Conservation (phyloP, 2,797 vertebrate species). For the Rachycentron canadum region DNA sequence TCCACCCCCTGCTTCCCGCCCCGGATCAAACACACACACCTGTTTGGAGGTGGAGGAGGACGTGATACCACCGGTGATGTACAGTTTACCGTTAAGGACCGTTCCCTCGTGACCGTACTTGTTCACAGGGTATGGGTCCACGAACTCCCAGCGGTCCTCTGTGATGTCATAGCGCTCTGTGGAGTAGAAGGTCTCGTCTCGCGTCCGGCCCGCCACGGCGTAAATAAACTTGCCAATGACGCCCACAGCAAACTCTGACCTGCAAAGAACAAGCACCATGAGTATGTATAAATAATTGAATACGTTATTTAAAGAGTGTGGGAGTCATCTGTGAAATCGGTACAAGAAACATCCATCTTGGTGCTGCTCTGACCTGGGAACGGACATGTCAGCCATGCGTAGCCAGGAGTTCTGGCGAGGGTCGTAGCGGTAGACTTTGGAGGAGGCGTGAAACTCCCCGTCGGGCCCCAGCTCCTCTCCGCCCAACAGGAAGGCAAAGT, state of each 20-base stretch:
- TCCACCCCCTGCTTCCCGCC: constrained; percentile 91
- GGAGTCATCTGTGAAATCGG: neutral
- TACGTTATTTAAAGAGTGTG: neutral
- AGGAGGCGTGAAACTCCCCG: constrained; percentile 98
- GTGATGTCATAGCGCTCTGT: constrained; percentile 98
- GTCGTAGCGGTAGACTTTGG: constrained; percentile 98
- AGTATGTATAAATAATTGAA: neutral
- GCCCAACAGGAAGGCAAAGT: constrained; percentile 97
- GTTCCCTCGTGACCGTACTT: constrained; percentile 99
- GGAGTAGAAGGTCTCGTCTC: constrained; percentile 98
- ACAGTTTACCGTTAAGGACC: constrained; percentile 94
- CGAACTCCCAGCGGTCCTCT: constrained; percentile 98
- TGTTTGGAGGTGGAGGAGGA: constrained; percentile 99
- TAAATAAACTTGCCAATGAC: constrained; percentile 98
- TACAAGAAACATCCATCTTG: neutral
- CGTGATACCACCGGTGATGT: constrained; percentile 98
- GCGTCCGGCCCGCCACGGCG: constrained; percentile 96
- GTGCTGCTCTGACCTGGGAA: constrained; percentile 85
- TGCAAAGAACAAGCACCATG: constrained; percentile 69
- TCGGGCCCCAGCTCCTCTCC: constrained; percentile 98
- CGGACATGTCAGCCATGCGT: constrained; percentile 99
- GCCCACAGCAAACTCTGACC: constrained; percentile 98
- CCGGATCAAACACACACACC: constrained; percentile 98
- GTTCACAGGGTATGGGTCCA: constrained; percentile 98
- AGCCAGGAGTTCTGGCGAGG: constrained; percentile 98